Evolutionary conservation across 2,797 vertebrate genomes (phyloP).

Genomic region (Lutjanus campechanus): DNA sequence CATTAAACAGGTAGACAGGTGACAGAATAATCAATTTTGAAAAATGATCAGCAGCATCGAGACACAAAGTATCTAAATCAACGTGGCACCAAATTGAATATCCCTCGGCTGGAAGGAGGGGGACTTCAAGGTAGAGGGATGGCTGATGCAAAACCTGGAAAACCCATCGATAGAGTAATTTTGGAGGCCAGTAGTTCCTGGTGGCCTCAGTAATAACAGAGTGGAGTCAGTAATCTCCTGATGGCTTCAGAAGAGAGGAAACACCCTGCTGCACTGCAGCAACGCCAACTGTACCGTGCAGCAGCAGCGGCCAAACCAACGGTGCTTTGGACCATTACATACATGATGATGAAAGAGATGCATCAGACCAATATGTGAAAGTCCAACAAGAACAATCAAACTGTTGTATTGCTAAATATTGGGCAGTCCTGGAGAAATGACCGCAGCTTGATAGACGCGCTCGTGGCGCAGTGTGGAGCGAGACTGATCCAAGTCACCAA

Average conservation of each 20-base stretch:
- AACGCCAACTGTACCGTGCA: slow-evolving; percentile 43
- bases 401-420: slow-evolving; percentile 43
- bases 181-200: slow-evolving; percentile 33
- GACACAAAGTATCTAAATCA: not conserved
- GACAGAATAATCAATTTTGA: not conserved
- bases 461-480: slow-evolving; percentile 27
- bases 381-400: slow-evolving; percentile 33
- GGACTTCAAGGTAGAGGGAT: slow-evolving; percentile 15
- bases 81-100: slow-evolving; percentile 3
- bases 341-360: slow-evolving; percentile 26
- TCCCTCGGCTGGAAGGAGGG: slow-evolving; percentile 15
- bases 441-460: slow-evolving; percentile 32
- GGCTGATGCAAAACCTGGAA: slow-evolving; percentile 41
- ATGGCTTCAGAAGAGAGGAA: slow-evolving; percentile 63
- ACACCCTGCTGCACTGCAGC: slow-evolving; percentile 63
- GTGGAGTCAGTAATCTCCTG: slow-evolving; percentile 54
- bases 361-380: slow-evolving; percentile 26
- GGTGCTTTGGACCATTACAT: slow-evolving; percentile 32
- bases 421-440: slow-evolving; percentile 6
- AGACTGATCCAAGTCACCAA: slow-evolving; percentile 35
- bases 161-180: slow-evolving; percentile 41
- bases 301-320: slow-evolving; percentile 53
- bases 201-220: slow-evolving; percentile 64
- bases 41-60: not conserved
- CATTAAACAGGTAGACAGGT: no score